Conservation (phyloP, 1,140 invertebrate genomes). For the Scaptomyza montana region DNA sequence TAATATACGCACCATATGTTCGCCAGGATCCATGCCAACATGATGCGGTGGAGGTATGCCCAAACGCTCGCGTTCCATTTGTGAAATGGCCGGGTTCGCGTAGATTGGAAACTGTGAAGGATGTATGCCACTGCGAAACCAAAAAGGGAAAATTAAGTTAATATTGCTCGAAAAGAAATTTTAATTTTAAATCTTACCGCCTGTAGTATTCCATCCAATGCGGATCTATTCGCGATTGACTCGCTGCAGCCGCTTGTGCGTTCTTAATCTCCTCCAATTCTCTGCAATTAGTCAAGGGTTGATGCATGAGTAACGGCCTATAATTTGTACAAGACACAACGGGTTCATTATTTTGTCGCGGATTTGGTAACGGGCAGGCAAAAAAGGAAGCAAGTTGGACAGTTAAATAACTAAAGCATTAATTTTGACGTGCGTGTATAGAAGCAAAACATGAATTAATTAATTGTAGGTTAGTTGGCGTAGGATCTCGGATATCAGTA, state of each 20-base stretch:
- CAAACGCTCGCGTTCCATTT: slow-evolving; percentile 93
- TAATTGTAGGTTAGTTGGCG: slow-evolving; percentile 21
- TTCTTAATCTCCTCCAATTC: slow-evolving; percentile 93
- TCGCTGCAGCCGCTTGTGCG: slow-evolving; percentile 85
- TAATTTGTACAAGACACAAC: slow-evolving; percentile 7
- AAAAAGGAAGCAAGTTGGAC: slow-evolving; percentile 40
- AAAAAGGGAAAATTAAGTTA: slow-evolving; percentile 56
- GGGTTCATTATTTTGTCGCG: slow-evolving; percentile 25
- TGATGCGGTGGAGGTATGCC: slow-evolving; percentile 89
- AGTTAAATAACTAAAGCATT: slow-evolving; percentile 27
- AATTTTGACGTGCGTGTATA: slow-evolving; percentile 51
- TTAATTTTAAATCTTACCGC: slow-evolving; percentile 84
- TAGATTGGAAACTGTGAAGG: slow-evolving; percentile 86
- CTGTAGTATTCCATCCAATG: slow-evolving; percentile 96
- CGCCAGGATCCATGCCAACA: slow-evolving; percentile 86
- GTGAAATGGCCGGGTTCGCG: slow-evolving; percentile 88
- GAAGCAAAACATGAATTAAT: slow-evolving; percentile 23
- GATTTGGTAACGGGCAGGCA: slow-evolving; percentile 42
- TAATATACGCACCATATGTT: slow-evolving; percentile 85
- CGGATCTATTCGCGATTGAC: slow-evolving; percentile 90
- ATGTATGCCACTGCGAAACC: slow-evolving; percentile 85
- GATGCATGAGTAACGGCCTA: slow-evolving; percentile 16
- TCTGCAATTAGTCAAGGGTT: slow-evolving; percentile 77
- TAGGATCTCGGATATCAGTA: slow-evolving; percentile 20
- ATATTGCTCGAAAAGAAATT: slow-evolving; percentile 1